Evolutionary conservation across 2,797 vertebrate genomes (phyloP).

Genomic region (Gymnopithys bicolor): DNA sequence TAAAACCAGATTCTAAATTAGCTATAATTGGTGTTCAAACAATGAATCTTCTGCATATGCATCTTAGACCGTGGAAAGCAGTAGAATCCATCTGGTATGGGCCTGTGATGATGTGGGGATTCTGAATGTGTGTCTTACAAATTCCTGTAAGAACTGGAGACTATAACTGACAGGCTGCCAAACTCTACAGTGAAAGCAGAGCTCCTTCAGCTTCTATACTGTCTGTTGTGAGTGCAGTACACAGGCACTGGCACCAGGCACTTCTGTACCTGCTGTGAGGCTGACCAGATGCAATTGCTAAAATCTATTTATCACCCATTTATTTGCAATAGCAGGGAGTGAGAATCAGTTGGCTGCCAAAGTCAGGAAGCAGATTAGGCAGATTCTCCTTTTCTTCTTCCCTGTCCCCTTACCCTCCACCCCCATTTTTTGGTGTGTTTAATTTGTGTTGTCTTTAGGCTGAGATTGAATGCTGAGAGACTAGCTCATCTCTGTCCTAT

Average conservation of each 20-base stretch:
- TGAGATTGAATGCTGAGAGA: background rate
- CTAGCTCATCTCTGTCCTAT: background rate
- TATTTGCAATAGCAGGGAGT: background rate
- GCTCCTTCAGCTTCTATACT: background rate
- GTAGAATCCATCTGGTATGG: background rate
- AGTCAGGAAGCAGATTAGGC: background rate
- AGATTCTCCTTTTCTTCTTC: background rate
- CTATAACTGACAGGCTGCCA: background rate
- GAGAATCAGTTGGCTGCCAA: background rate
- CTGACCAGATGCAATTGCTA: background rate
- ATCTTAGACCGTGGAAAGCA: slow-evolving; percentile 12
- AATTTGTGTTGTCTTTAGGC: background rate
- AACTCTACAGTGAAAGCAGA: background rate
- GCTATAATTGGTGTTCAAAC: background rate
- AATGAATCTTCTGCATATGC: background rate
- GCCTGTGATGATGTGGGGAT: background rate
- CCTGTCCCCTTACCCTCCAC: fast-evolving
- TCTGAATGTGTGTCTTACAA: background rate
- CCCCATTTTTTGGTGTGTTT: no score
- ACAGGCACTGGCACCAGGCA: background rate
- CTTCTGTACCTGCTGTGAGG: background rate
- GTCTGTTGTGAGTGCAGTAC: background rate
- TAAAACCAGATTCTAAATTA: background rate
- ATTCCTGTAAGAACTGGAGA: background rate
- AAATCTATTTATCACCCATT: background rate